Evolutionary conservation across 2,113 vertebrate species (phyloP), one percentile per base, ranked within the genome.

Genomic region (Lycaon pictus): DNA sequence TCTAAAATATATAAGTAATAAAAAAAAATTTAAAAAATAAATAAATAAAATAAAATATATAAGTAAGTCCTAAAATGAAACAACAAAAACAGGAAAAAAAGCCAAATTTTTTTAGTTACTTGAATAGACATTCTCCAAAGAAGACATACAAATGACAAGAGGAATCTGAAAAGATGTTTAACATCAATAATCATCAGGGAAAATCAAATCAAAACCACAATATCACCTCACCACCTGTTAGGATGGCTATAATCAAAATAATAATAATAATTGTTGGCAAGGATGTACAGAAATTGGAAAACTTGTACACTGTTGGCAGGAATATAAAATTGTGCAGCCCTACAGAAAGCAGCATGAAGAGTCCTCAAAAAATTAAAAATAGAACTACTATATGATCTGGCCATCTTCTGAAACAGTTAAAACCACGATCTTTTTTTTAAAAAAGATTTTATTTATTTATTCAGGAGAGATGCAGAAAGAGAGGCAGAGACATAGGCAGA

Each of bases 51-150:
- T 12, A 88, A 86, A 60, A 51, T 65, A 65, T 55, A 25, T 23
- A 81, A 87, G 25, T 29, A 74, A 91, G 12, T 67, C 37, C 80
- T 60, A 85, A 29, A 95, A 76, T 56, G 55, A 82, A 69, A 88
- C 1, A 65, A 20, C 56, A 74, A 60, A 91, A 55, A 81, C 55
- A 81, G 25, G 27, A 27, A 16, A 15, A 77, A 35, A 43, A 10
- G 25, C 11, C 17, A 69, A 71, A 48, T 60, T 84, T 48, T 69
- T 27, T 17, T n/a, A n/a, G n/a, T n/a, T 11, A 87, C 20, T 37
- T 72, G 32, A 86, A 71, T 13, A 92, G 35, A 48, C 20, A 95
- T 65, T 90, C 25, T 67, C 67, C 51, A 95, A 93, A 84, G 35
- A 82, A 74, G 13, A 67, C 35, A 84, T 3, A 67, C 51, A 95